Conservation (phyloP, 2,113 vertebrate species). For the Oreochromis spilurus region DNA sequence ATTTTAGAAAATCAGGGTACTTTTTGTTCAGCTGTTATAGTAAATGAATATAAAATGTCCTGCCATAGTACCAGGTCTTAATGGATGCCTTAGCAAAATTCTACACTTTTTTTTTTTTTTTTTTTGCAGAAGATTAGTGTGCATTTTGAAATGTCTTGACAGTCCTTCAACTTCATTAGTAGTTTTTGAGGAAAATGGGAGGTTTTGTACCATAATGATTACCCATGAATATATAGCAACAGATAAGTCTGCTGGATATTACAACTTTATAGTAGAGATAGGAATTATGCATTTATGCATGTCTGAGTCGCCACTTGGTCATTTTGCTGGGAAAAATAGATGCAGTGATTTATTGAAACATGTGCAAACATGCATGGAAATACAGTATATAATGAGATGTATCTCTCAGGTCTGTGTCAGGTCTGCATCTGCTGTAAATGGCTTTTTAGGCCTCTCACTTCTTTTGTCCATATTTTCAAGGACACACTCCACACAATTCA, state of each 20-base stretch:
- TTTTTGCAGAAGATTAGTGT: background rate
- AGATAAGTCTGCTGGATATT: too few relatives aligned
- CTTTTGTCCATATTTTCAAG: background rate
- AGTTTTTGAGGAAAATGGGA: background rate
- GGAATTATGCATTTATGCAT: background rate
- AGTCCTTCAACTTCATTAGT: conserved; percentile 1
- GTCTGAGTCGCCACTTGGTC: background rate
- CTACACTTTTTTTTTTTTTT: background rate
- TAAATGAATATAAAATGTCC: background rate
- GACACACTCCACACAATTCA: background rate
- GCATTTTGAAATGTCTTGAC: conserved; percentile 1
- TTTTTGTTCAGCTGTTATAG: background rate
- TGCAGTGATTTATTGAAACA: background rate
- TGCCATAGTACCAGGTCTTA: background rate
- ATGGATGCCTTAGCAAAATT: background rate
- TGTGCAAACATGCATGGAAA: background rate
- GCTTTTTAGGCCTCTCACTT: background rate
- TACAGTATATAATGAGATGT: background rate
- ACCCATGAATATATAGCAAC: background rate
- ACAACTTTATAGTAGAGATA: background rate
- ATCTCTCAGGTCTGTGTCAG: background rate
- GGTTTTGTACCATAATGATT: background rate
- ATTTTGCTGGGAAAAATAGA: background rate
- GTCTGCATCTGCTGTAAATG: background rate
- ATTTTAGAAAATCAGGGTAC: background rate